Evolutionary conservation across 2,113 vertebrate genomes (phyloP).

Genomic region (Pao palembangensis): DNA sequence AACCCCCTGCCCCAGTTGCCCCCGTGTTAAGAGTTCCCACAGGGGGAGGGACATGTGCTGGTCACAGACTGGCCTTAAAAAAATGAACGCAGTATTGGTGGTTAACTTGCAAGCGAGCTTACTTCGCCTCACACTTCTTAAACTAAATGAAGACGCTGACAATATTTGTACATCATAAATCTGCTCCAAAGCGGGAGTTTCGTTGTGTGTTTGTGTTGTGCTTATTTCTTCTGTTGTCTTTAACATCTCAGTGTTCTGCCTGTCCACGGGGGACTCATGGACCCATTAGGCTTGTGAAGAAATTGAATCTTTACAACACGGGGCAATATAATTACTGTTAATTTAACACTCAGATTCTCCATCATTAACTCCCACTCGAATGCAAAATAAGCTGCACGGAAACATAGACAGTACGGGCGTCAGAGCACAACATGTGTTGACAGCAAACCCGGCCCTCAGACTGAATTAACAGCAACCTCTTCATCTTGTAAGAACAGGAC

Average conservation of each 20-base stretch:
- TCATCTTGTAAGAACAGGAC: conserved; percentile 90
- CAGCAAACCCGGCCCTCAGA: conserved; percentile 82
- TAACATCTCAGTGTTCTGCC: conserved; percentile 75
- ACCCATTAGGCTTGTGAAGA: conserved; percentile 91
- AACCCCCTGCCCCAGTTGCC: conserved; percentile 57
- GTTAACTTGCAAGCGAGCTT: conserved; percentile 33
- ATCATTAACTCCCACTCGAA: conserved; percentile 94
- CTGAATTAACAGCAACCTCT: conserved; percentile 84
- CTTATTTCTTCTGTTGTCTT: conserved; percentile 34
- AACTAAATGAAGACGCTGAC: conserved; percentile 19
- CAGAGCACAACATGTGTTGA: conserved; percentile 73
- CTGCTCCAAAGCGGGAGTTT: conserved; percentile 2
- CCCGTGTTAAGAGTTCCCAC: conserved; percentile 64
- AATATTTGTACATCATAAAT: conserved; percentile 22
- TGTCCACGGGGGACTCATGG: conserved; percentile 87
- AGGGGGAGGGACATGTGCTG: conserved; percentile 61
- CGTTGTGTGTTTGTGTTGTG: conserved; percentile 15
- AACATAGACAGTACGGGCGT: conserved; percentile 43
- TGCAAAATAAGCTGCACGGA: conserved; percentile 60
- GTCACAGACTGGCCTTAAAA: conserved; percentile 55
- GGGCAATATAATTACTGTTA: conserved; percentile 99
- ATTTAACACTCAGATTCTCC: conserved; percentile 98
- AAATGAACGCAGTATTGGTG: conserved; percentile 47
- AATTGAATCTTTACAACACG: conserved; percentile 96
- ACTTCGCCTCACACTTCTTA: conserved; percentile 37